phyloP scores from a whole-genome alignment of 1,140 invertebrate genomes.

The Cyclina sinensis region DNA sequence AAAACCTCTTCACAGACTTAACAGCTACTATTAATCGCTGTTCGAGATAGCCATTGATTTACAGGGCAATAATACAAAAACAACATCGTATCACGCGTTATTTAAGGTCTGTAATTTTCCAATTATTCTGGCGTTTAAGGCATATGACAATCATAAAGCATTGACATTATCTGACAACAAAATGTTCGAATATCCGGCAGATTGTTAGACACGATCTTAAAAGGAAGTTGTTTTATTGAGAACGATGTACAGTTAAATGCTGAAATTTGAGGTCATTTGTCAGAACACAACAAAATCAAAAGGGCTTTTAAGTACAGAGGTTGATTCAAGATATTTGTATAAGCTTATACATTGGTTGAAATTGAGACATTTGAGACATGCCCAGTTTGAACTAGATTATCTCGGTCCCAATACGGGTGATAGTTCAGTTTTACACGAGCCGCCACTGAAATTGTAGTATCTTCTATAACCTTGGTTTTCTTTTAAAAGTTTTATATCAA shows the following conservation, averaged over 20 bases:
- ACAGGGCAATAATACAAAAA: background rate
- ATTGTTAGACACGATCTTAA: slow-evolving; percentile 14
- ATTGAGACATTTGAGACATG: no score
- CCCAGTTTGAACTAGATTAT: no score
- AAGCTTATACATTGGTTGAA: no score
- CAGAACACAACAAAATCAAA: no score
- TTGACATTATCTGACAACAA: slow-evolving; percentile 20
- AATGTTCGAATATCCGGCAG: slow-evolving; percentile 22
- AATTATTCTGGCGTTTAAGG: slow-evolving; percentile 33
- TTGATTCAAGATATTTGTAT: no score
- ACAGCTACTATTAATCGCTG: background rate
- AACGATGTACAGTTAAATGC: background rate
- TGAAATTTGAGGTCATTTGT: background rate
- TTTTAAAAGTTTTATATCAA: no score
- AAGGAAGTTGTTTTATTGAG: slow-evolving; percentile 21
- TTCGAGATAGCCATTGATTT: background rate
- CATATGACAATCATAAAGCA: slow-evolving; percentile 16
- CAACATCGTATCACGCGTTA: background rate
- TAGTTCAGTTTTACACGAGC: no score
- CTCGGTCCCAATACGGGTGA: no score
- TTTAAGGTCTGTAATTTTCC: slow-evolving; percentile 11
- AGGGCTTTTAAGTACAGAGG: no score
- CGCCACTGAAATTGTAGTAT: no score
- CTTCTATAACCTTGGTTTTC: no score
- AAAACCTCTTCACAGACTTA: background rate